Evolutionary conservation across 1,140 invertebrate genomes (phyloP), one percentile per base, ranked within the genome.

Genomic region (Hetaerina americana): DNA sequence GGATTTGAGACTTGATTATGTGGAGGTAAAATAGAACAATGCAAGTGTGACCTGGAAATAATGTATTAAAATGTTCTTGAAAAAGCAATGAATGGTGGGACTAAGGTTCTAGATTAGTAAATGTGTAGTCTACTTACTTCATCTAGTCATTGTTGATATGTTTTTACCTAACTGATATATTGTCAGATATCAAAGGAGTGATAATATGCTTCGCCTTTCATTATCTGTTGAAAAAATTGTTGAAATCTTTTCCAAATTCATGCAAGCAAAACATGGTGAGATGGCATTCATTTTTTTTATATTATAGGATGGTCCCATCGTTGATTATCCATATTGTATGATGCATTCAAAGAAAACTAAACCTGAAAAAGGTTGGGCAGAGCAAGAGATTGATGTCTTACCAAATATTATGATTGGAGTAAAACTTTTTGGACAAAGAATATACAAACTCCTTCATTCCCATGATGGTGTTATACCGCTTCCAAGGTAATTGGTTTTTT

Each of bases 321-420:
- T 72, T 66, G 73, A 72, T 8, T 69, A 31, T 68, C 79, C 81
- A 6, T 79, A 80, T 67, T 85, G 84, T 76, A 70, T 72, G n/a
- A 75, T 78, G 15, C 84, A 85, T 73, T 82, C 80, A 72, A 76
- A 77, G 5, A 71, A 74, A 24, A 70, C 81, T 8, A 72, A 83
- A 81, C 66, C 83, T 75, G 80, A 87, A 77, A 80, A 87, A 84
- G 91, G 90, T 71, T 92, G 90, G 88, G 90, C 90, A 26, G 89
- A 91, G 76, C 85, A 88, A 72, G 90, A 91, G 77, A 84, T 87
- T 72, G 84, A 84, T 24, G 82, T 85, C 3, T 78, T 94, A 69
- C 92, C 92, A 0, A 89, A 89, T 78, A 87, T 95, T 0, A 86
- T 81, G 71, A 86, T 93, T 74, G 84, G 87, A 31, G 79, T 94